A percentile compares a stretch with the other conserved stretches of the same genome.
These are phyloP conservation scores for Drosophila prosaltans DNA, from an alignment of 1,140 invertebrate genomes.

Conservation along the genomic window DNA sequence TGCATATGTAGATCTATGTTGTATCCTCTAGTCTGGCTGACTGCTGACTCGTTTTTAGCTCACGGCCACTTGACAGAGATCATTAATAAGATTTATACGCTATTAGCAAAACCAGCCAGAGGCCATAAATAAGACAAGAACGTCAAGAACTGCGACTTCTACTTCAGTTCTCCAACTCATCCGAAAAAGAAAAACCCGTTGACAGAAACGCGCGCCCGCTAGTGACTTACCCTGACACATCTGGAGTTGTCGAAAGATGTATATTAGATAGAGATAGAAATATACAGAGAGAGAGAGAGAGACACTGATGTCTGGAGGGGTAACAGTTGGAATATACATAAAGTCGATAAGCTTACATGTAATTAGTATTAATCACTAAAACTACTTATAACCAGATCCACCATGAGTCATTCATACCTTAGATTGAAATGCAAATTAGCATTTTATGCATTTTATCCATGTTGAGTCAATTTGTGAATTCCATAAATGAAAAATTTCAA, in stretches of 20 bases:
- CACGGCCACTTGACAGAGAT: slow-evolving; percentile 76
- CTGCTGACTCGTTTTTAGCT: slow-evolving; percentile 30
- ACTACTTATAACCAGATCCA: not conserved
- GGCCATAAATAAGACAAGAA: slow-evolving; percentile 72
- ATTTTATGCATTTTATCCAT: not conserved
- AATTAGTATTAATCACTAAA: not conserved
- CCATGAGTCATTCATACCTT: not conserved
- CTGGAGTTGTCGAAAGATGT: slow-evolving; percentile 7
- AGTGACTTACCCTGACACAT: slow-evolving; percentile 8
- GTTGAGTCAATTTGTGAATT: not conserved
- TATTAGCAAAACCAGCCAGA: slow-evolving; percentile 74
- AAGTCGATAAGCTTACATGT: slow-evolving; percentile 9
- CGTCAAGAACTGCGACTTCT: slow-evolving; percentile 40
- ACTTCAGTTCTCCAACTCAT: slow-evolving; percentile 13
- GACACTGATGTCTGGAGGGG: not conserved
- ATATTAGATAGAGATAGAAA: not conserved
- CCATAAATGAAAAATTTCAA: not conserved
- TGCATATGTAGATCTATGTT: slow-evolving; percentile 41
- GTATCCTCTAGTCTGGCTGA: slow-evolving; percentile 19
- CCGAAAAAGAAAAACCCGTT: slow-evolving; percentile 61
- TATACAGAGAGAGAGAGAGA: not conserved
- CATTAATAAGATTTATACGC: slow-evolving; percentile 82
- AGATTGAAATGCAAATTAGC: not conserved
- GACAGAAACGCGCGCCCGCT: slow-evolving; percentile 49
- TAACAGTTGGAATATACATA: not conserved